phyloP scores from a whole-genome alignment of 2,888 invertebrate genomes.

The Seladonia tumulorum region DNA sequence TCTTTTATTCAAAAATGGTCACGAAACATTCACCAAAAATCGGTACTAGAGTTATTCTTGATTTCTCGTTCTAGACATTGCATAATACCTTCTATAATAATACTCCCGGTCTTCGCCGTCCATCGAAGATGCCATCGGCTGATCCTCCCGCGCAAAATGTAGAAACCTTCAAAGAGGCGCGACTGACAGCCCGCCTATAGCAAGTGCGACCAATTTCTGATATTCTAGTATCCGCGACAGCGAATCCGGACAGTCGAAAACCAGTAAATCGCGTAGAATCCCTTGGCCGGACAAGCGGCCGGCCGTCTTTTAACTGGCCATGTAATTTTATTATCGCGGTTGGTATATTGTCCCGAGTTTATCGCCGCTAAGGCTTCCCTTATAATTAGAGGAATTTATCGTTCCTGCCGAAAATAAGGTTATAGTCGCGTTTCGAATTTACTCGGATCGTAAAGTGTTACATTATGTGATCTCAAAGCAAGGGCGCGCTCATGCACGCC shows the following conservation, averaged over 20 bases:
- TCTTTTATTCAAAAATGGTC: too few species aligned
- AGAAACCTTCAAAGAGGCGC: neutral
- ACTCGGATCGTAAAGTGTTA: constrained; percentile 48
- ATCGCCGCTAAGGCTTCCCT: constrained; percentile 18
- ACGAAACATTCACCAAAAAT: too few species aligned
- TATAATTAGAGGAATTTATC: constrained; percentile 46
- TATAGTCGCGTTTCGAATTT: constrained; percentile 41
- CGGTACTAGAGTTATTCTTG: neutral
- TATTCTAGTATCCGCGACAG: neutral
- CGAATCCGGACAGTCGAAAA: neutral
- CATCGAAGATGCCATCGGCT: neutral
- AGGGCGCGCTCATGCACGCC: constrained; percentile 23
- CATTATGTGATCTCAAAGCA: constrained; percentile 50
- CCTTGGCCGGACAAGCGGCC: neutral
- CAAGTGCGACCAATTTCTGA: neutral
- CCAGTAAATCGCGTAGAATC: neutral
- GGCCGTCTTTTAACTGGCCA: neutral
- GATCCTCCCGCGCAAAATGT: neutral
- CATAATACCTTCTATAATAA: neutral
- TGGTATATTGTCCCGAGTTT: constrained; percentile 32
- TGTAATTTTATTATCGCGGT: constrained; percentile 13
- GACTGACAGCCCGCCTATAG: neutral
- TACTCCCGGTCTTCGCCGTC: too few species aligned
- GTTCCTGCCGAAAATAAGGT: constrained; percentile 41
- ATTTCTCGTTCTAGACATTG: neutral